phyloP scores from a whole-genome alignment of 2,888 invertebrate species.

The Pheosia tremula region DNA sequence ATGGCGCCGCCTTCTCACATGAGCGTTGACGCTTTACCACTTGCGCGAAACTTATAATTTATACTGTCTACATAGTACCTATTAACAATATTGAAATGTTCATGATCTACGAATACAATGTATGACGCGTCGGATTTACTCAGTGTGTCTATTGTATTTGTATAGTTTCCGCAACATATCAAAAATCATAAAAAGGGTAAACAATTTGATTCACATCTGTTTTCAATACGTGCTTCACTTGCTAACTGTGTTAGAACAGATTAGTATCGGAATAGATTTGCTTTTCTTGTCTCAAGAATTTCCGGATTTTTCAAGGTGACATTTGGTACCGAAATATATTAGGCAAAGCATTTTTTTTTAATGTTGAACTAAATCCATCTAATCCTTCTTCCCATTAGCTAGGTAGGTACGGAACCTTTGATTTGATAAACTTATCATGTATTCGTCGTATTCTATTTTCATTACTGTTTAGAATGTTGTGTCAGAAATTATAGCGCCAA shows the following conservation, averaged over 20 bases:
- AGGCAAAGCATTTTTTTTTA: too few species aligned
- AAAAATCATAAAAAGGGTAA: constrained; percentile 31
- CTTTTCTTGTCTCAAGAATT: constrained; percentile 1
- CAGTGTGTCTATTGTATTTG: constrained; percentile 23
- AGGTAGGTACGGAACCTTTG: too few species aligned
- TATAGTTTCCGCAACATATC: constrained; percentile 35
- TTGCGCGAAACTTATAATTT: too few species aligned
- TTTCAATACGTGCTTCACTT: constrained; percentile 20
- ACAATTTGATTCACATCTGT: constrained; percentile 30
- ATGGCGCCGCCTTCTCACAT: too few species aligned
- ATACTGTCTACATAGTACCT: too few species aligned
- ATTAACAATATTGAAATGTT: neutral
- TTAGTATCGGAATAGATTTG: neutral
- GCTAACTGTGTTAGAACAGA: neutral
- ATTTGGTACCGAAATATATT: neutral
- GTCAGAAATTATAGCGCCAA: too few species aligned
- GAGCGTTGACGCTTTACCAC: too few species aligned
- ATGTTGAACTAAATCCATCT: too few species aligned
- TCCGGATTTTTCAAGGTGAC: neutral
- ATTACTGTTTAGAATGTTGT: too few species aligned
- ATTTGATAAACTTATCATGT: too few species aligned
- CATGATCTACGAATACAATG: constrained; percentile 7
- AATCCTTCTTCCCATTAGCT: too few species aligned
- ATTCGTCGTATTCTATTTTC: too few species aligned
- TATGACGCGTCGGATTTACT: neutral